Conservation (phyloP, 1,140 invertebrate species). For the Drosophila bipectinata region DNA sequence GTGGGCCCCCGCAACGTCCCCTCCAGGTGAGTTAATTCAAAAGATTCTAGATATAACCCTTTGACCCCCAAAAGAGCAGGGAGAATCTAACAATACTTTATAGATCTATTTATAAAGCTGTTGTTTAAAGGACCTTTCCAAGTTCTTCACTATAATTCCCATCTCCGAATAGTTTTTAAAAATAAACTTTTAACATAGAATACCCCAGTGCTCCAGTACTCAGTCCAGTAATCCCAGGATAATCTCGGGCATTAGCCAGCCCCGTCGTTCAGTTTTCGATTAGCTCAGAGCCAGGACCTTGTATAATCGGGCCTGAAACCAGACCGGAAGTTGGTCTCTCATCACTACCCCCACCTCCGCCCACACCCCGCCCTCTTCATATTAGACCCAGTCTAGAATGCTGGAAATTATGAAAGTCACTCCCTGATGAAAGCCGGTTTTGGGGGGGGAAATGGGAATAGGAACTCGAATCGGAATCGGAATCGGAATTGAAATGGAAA, state of each 20-base stretch:
- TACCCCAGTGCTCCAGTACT: neutral
- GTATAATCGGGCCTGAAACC: neutral
- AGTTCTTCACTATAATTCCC: neutral
- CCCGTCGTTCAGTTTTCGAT: neutral
- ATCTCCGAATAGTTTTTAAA: neutral
- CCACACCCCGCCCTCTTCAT: slow-evolving; percentile 5
- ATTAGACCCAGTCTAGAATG: slow-evolving; percentile 47
- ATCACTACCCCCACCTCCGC: neutral
- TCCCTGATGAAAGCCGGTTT: slow-evolving; percentile 33
- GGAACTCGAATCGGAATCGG: neutral
- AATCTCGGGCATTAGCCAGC: neutral
- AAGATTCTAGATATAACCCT: too few relatives aligned
- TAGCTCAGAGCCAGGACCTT: neutral
- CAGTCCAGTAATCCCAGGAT: neutral
- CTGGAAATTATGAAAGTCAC: slow-evolving; percentile 69
- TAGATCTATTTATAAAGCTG: too few relatives aligned
- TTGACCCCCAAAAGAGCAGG: too few relatives aligned
- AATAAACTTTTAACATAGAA: too few relatives aligned
- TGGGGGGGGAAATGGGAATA: slow-evolving; percentile 11
- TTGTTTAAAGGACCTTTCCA: too few relatives aligned
- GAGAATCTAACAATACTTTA: too few relatives aligned
- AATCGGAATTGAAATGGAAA: slow-evolving; percentile 1
- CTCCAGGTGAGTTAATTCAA: slow-evolving; percentile 85
- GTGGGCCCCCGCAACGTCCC: slow-evolving; percentile 89
- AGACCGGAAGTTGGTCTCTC: slow-evolving; percentile 3